A percentile compares a stretch with the other conserved stretches of the same genome.
These are phyloP conservation scores for Sthenelais limicola DNA, from an alignment of 2,888 invertebrate species.

Conservation along the genomic window DNA sequence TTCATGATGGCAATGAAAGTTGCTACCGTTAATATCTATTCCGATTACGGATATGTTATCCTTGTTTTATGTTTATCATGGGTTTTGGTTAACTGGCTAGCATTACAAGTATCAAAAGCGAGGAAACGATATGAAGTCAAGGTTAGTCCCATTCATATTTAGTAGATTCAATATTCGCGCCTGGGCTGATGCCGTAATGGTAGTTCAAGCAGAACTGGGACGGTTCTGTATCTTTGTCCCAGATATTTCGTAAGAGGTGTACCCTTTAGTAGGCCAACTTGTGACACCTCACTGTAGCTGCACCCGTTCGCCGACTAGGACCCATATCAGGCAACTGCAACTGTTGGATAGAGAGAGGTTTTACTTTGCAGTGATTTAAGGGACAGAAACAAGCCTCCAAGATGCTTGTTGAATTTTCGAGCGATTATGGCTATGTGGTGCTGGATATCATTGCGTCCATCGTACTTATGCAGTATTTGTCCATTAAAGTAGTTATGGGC, in stretches of 20 bases:
- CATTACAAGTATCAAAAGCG: slow-evolving; percentile 32
- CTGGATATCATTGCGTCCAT: slow-evolving; percentile 69
- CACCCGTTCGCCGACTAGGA: no score
- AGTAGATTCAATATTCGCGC: no score
- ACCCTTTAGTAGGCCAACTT: no score
- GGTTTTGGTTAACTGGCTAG: slow-evolving; percentile 38
- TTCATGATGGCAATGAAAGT: slow-evolving; percentile 22
- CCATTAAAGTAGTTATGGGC: slow-evolving; percentile 68
- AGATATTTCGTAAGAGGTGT: no score
- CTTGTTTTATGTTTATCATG: slow-evolving; percentile 29
- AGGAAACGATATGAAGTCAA: slow-evolving; percentile 30
- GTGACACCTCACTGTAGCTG: background rate
- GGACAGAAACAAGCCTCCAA: slow-evolving; percentile 34
- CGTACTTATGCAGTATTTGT: slow-evolving; percentile 69
- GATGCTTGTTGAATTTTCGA: slow-evolving; percentile 54
- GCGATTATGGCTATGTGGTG: slow-evolving; percentile 71
- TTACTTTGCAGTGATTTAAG: background rate
- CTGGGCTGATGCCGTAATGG: background rate
- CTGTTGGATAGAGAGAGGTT: no score
- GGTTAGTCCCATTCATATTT: slow-evolving; percentile 31
- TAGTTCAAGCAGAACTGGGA: background rate
- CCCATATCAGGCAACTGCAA: no score
- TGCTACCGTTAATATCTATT: slow-evolving; percentile 19
- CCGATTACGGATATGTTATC: slow-evolving; percentile 25
- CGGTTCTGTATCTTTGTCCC: no score